A percentile compares a stretch with the other conserved stretches of the same genome.
Conservation (phyloP, 64 coral and sea anemone species). For the Astreopora myriophthalma region DNA sequence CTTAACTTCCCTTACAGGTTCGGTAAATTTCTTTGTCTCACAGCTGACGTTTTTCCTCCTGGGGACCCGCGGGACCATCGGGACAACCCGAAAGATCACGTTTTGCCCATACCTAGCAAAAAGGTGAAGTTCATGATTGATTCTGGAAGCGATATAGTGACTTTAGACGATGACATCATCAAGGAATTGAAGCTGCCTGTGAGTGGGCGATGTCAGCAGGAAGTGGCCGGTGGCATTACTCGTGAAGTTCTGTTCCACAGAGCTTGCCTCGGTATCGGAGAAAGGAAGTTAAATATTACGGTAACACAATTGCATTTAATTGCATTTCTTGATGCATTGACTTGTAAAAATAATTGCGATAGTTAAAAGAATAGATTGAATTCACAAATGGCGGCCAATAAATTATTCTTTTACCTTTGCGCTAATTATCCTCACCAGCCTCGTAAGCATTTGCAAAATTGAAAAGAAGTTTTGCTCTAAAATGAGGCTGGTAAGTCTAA, state of each 20-base stretch:
- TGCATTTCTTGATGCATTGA: no score
- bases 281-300: slow-evolving; percentile 13
- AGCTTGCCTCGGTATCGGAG: slow-evolving; percentile 58
- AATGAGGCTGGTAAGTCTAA: no score
- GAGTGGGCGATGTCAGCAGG: slow-evolving; percentile 37
- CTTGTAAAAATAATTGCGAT: no score
- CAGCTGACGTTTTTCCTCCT: slow-evolving; percentile 54
- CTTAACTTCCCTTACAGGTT: slow-evolving; percentile 55
- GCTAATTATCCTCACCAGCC: no score
- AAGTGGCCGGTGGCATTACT: not conserved
- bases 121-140: slow-evolving; percentile 64
- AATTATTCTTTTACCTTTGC: no score
- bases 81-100: not conserved
- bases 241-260: not conserved
- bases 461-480: no score
- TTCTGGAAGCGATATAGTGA: slow-evolving; percentile 74
- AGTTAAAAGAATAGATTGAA: no score
- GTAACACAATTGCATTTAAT: not conserved
- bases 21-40: slow-evolving; percentile 83
- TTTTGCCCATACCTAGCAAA: not conserved
- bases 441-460: no score
- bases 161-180: slow-evolving; percentile 46
- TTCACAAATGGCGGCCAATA: no score
- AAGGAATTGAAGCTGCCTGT: slow-evolving; percentile 13
- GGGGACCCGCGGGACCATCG: not conserved